Percentiles rank a stretch among this genome's conserved stretches.
These are phyloP conservation scores for Portunus trituberculatus DNA, from an alignment of 1,140 invertebrate genomes.

Conservation along the genomic window DNA sequence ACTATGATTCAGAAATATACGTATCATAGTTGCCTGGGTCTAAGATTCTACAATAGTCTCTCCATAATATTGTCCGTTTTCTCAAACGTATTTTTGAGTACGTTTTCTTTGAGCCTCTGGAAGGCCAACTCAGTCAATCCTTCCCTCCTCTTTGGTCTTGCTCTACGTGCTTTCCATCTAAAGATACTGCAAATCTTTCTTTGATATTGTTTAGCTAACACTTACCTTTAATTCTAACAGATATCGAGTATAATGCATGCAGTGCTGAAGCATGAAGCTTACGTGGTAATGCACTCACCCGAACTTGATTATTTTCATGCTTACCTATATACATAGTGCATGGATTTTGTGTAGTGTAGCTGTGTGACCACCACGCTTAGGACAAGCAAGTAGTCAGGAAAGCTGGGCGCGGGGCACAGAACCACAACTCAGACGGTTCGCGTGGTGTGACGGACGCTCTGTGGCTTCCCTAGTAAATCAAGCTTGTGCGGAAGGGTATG, in stretches of 20 bases:
- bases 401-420: constrained; percentile 37
- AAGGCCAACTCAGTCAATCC: too few species aligned
- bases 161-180: too few species aligned
- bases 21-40: background rate
- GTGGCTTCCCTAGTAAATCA: constrained; percentile 9
- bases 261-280: background rate
- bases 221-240: background rate
- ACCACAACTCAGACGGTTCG: constrained; percentile 25
- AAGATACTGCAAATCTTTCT: too few species aligned
- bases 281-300: background rate
- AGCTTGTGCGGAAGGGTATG: constrained; percentile 61
- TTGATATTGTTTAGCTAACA: too few species aligned
- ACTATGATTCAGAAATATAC: background rate
- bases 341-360: constrained; percentile 28
- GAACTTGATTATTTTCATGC: background rate
- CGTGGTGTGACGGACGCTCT: constrained; percentile 37
- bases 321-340: constrained; percentile 26
- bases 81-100: too few species aligned
- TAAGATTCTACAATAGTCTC: too few species aligned
- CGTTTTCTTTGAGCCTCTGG: too few species aligned
- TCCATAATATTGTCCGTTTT: too few species aligned
- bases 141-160: too few species aligned
- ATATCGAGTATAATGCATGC: background rate
- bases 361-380: background rate
- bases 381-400: background rate